These are phyloP conservation scores for Pterophyllum scalare DNA, from an alignment of 2,113 vertebrate species.

Conservation along the genomic window DNA sequence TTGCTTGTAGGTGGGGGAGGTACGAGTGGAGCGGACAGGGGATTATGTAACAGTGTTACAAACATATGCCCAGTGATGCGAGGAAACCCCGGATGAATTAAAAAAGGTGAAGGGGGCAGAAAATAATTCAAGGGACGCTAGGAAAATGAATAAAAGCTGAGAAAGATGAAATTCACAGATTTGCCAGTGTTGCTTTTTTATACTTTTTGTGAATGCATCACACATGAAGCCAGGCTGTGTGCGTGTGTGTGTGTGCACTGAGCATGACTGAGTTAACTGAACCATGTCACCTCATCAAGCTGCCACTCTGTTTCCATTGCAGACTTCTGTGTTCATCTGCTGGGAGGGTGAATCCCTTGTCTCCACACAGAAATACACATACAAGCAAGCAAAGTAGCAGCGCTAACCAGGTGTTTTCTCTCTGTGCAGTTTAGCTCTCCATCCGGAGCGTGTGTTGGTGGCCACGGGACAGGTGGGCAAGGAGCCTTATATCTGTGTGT, in stretches of 20 bases:
- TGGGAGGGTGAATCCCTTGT: constrained; percentile 47
- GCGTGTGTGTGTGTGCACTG: constrained; percentile 32
- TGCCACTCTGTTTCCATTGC: constrained; percentile 56
- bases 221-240: constrained; percentile 21
- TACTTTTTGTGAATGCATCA: constrained; percentile 1
- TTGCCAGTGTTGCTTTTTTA: constrained; percentile 17
- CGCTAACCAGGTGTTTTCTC: constrained; percentile 55
- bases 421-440: constrained; percentile 90
- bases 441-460: constrained; percentile 95
- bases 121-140: constrained; percentile 5
- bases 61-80: constrained; percentile 64
- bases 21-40: constrained; percentile 5
- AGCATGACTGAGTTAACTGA: constrained; percentile 65
- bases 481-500: constrained; percentile 96
- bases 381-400: constrained; percentile 9
- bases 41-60: constrained; percentile 71
- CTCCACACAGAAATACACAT: constrained; percentile 1
- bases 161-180: constrained; percentile 1
- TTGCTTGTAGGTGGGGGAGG: constrained; percentile 56
- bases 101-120: constrained; percentile 30
- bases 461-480: constrained; percentile 99
- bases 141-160: neutral
- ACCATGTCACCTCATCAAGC: constrained; percentile 70
- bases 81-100: constrained; percentile 60
- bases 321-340: constrained; percentile 60